Percentiles rank a stretch among this genome's conserved stretches.
These are phyloP conservation scores for Psilopogon haemacephalus DNA, from an alignment of 2,113 vertebrate genomes.

Conservation along the genomic window DNA sequence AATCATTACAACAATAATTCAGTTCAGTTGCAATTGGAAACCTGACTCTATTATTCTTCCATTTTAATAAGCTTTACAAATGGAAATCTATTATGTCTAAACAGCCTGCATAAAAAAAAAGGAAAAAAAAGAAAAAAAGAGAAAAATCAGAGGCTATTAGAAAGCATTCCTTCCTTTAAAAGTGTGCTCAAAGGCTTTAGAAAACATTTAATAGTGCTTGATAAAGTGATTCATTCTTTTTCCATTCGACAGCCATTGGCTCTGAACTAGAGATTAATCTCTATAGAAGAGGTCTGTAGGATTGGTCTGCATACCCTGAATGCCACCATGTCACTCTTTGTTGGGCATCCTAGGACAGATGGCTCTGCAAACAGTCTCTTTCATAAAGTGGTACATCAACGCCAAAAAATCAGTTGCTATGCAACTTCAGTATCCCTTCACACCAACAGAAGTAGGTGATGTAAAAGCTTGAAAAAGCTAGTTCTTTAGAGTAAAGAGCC, in stretches of 20 bases:
- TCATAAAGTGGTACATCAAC: background rate
- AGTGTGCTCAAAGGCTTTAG: background rate
- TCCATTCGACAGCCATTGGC: background rate
- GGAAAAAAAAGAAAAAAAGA: background rate
- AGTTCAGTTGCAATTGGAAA: background rate
- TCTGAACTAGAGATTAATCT: background rate
- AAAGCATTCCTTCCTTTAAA: background rate
- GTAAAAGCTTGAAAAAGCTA: background rate
- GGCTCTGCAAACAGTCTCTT: background rate
- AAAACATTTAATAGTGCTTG: background rate
- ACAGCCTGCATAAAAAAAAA: background rate
- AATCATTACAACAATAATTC: constrained; percentile 23
- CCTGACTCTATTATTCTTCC: constrained; percentile 3
- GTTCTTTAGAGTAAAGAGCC: background rate
- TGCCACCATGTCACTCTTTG: background rate
- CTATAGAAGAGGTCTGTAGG: background rate
- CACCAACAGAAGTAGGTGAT: background rate
- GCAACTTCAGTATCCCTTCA: background rate
- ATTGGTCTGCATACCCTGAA: background rate
- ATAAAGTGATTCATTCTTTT: background rate
- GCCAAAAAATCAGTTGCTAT: background rate
- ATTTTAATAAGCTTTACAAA: constrained; percentile 31
- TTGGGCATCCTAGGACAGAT: background rate
- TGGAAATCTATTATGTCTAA: constrained; percentile 22
- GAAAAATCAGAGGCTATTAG: background rate